Percentiles rank a stretch among this genome's conserved stretches.
Conservation (phyloP, 2,113 vertebrate genomes). For the Festucalex cinctus region DNA sequence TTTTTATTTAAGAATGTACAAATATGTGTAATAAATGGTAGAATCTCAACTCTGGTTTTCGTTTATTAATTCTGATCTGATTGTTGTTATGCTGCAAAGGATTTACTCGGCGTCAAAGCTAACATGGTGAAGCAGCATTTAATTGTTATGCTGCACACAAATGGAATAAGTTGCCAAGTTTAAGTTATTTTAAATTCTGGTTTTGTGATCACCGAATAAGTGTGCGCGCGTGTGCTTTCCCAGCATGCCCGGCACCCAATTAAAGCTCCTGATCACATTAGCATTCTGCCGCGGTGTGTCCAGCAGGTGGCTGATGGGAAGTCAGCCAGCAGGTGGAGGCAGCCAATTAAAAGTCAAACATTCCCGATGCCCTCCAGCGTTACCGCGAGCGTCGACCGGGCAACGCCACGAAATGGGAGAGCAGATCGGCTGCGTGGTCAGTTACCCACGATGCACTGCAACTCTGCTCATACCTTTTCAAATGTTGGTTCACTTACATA, state of each 20-base stretch:
- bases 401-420: not conserved
- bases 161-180: no score
- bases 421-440: not conserved
- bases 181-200: no score
- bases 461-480: not conserved
- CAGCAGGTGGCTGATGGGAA: not conserved
- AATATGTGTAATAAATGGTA: conserved; percentile 96
- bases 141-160: no score
- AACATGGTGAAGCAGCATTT: no score
- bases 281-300: not conserved
- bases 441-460: not conserved
- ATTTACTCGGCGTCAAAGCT: not conserved
- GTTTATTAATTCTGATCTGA: not conserved
- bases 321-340: not conserved
- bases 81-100: not conserved
- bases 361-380: not conserved
- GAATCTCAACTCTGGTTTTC: not conserved
- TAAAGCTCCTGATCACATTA: conserved; percentile 1
- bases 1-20: conserved; percentile 99
- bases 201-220: no score
- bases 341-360: conserved; percentile 3
- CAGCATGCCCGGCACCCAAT: not conserved
- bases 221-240: not conserved
- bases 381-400: not conserved
- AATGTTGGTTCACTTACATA: not conserved